Evolutionary conservation across 2,888 invertebrate species (phyloP), one percentile per base, ranked within the genome.

Genomic region (Epicampocera succincta): DNA sequence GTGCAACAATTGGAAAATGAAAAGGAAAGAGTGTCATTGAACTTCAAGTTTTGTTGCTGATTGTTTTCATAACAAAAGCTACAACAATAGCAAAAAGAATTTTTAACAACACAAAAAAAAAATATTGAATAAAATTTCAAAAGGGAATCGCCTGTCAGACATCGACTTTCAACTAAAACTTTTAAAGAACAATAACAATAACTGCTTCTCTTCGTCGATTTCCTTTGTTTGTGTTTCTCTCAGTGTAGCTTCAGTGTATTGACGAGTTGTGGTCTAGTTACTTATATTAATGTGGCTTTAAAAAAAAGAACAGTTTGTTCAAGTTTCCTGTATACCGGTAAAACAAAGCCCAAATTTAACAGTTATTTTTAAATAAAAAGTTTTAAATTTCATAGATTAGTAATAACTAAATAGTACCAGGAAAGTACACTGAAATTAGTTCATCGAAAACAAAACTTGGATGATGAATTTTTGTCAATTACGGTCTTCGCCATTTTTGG

Each of bases 1-100:
- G 75, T 84, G 75, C 72, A 77, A 80, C 76, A 76, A 80, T 66
- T 74, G 66, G 61, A 77, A 83, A 83, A 75, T 83, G 83, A 79
- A 83, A 83, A 79, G 79, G 79, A 83, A 83, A 79, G 61, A 79
- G 75, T 79, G 77, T 79, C 83, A 77, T 84, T 84, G 77, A 83
- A 75, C 77, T 78, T 80, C 69, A 65, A 77, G 73, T 72, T 83
- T 69, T 77, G 58, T 72, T 63, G 46, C 54, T 63, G 48, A n/a
- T 52, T 65, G 33, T 69, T 71, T 58, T 52, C 46, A 42, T 33
- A 58, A 68, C 13, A 68, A 68, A 68, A 68, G 63, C 73, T 60
- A 60, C 50, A 68, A 68, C 60, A 75, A 58, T 29, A 50, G 50
- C 25, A 66, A 73, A 33, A 21, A 50, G 17, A 21, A 12, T 50